Base-by-base conservation (phyloP, 1,140 invertebrate species). In the Drosophila willistoni region DNA sequence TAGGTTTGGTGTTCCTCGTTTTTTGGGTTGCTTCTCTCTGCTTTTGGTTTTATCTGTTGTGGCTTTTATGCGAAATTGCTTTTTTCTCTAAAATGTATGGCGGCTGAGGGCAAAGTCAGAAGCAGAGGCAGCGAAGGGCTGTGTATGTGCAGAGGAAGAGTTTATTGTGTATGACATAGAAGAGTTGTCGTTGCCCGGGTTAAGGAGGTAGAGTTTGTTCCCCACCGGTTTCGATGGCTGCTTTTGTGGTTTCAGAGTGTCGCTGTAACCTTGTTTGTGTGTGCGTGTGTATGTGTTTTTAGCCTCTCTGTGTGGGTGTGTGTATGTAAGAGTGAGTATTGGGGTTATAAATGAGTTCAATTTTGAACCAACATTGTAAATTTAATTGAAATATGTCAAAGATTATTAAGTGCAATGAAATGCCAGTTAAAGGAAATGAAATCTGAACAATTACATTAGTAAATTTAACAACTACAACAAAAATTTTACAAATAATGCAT, bases 51-150 rank as follows among this genome's bases (percentile, higher is more conserved):
- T 81, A 81, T 87, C 79, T 85, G 83, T 76, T 86, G 82, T 72
- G 76, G 82, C 83, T 82, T 87, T 86, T 79, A 79, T 87, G 72
- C 69, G 76, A 86, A 86, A 86, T 86, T 87, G 82, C 69, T 74
- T 86, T 86, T 85, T 86, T 71, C 44, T 60, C 10, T 39, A 29
- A 29, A 22, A 22, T 22, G n/a, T 0, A 12, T 1, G 44, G 44
- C 2, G 6, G 14, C 2, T 41, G 36, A 64, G 54, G 25, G 44
- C 51, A 17, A 25, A 25, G 22, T 25, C 22, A 25, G 19, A 2
- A 5, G 0, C 5, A 25, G 29, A 1, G 29, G 6, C 29, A 29
- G 29, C 0, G 29, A 29, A 29, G 29, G 22, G 51, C 61, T 56
- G 19, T 62, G 47, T 29, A 7, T 10, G 7, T 39, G n/a, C 29